Percentiles rank a stretch among this genome's conserved stretches.
phyloP scores from a whole-genome alignment of 2,888 invertebrate genomes.

The Polyommatus iphigenia region DNA sequence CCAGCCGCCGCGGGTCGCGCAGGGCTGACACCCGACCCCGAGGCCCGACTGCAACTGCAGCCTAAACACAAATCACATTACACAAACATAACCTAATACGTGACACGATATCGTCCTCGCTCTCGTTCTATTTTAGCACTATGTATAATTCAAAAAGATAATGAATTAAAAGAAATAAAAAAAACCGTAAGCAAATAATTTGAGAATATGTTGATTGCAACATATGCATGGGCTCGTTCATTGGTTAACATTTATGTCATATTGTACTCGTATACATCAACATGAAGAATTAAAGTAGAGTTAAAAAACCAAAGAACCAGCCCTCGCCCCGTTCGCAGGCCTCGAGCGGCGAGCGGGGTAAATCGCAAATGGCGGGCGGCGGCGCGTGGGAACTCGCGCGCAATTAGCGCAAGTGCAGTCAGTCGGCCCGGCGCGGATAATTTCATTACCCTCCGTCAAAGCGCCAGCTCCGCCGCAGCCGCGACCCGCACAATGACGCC shows the following conservation, averaged over 20 bases:
- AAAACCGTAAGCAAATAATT: too few relatives aligned
- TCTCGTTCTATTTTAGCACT: too few relatives aligned
- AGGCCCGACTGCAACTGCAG: background rate
- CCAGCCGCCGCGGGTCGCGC: background rate
- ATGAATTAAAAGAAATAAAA: too few relatives aligned
- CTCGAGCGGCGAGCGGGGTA: background rate
- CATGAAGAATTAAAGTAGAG: background rate
- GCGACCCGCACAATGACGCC: background rate
- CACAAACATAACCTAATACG: background rate
- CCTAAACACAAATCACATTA: too few relatives aligned
- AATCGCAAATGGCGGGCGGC: conserved; percentile 10
- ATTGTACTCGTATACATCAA: background rate
- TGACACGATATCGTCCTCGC: background rate
- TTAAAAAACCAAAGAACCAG: background rate
- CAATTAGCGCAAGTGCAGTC: conserved; percentile 30
- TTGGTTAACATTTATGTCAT: background rate
- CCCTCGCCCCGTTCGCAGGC: background rate
- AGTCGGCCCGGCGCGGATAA: conserved; percentile 27
- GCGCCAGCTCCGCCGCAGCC: background rate
- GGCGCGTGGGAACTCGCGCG: conserved; percentile 29
- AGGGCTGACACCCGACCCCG: background rate
- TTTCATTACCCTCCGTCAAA: conserved; percentile 30
- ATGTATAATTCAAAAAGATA: too few relatives aligned
- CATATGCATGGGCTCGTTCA: too few relatives aligned
- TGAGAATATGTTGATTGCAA: too few relatives aligned